Evolutionary conservation across 92 coral and sea anemone genomes (phyloP), one percentile per base, ranked within the genome.

Genomic region (Epizoanthus illoricatus): DNA sequence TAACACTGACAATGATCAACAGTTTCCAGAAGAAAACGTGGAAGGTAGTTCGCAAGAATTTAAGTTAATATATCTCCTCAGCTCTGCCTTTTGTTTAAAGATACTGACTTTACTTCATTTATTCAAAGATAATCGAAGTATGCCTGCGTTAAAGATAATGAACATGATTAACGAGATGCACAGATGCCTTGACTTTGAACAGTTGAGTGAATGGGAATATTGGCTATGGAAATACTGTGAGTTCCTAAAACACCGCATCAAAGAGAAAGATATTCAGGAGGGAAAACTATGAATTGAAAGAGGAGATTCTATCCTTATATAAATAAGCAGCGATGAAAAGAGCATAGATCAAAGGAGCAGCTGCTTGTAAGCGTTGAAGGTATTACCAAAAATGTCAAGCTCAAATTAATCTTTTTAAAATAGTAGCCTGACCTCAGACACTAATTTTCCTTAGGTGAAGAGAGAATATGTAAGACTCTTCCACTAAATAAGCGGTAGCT

Each of bases 1-100:
- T 11, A 74, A 74, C 61, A 54, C 65, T 15, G 80, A 74, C 11
- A 66, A 74, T 1, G 80, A 16, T 33, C 49, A 74, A 20, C 80
- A 36, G 80, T 56, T 15, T 33, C 18, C 80, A 24, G 80, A 74
- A 5, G 65, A 74, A 36, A 36, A 74, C 15, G 41, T 0, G 19
- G 45, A 74, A 24, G 7, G 15, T 19, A 33, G 21, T 56, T 65
- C n/a, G 18, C 65, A 55, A 7, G 47, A 56, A 16, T 56, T 21
- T 33, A 74, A 74, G 59, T 57, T 24, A 3, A 36, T 11, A 28
- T 56, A 71, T 49, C 18, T 18, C 28, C 80, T 74, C 23, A 39
- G 16, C 3, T 74, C 40, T 33, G 45, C 63, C 0, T 23, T 56
- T 20, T 20, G 80, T 45, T 55, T 45, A 33, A 57, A 24, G 15